Conservation (phyloP, 2,888 invertebrate genomes). For the Drosophila yooni region DNA sequence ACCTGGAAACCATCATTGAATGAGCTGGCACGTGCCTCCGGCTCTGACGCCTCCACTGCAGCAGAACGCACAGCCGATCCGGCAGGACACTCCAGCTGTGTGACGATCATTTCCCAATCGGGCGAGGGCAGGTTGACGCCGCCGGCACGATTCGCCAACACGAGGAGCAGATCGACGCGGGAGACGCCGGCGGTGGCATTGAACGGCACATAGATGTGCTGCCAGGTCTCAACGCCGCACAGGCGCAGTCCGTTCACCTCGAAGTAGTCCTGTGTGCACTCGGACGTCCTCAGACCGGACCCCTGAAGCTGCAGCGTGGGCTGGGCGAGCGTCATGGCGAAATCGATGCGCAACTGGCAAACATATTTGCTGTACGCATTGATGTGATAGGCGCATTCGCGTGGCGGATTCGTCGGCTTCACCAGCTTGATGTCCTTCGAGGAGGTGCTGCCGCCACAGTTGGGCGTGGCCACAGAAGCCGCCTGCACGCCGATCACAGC, state of each 20-base stretch:
- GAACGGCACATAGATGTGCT: constrained; percentile 85
- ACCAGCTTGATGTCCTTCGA: constrained; percentile 69
- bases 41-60: not conserved
- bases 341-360: constrained; percentile 78
- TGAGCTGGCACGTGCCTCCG: constrained; percentile 28
- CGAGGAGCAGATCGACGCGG: constrained; percentile 44
- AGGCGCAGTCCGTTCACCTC: constrained; percentile 77
- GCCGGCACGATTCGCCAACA: constrained; percentile 58
- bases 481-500: constrained; percentile 34
- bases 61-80: constrained; percentile 62
- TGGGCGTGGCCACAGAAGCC: constrained; percentile 65
- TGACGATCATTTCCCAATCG: constrained; percentile 66
- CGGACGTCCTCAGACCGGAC: constrained; percentile 50
- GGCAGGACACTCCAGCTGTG: constrained; percentile 75
- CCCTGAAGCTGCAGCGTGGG: constrained; percentile 58
- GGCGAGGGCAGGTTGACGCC: constrained; percentile 43
- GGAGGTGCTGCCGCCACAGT: constrained; percentile 71
- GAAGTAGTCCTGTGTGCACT: constrained; percentile 70
- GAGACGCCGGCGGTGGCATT: constrained; percentile 72
- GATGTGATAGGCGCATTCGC: constrained; percentile 66
- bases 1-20: constrained; percentile 70
- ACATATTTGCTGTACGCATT: constrained; percentile 68
- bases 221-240: constrained; percentile 88
- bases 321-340: constrained; percentile 74
- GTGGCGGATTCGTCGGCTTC: constrained; percentile 67